Evolutionary conservation across 2,797 vertebrate species (phyloP), one percentile per base, ranked within the genome.

Genomic region (Pseudopleuronectes americanus): DNA sequence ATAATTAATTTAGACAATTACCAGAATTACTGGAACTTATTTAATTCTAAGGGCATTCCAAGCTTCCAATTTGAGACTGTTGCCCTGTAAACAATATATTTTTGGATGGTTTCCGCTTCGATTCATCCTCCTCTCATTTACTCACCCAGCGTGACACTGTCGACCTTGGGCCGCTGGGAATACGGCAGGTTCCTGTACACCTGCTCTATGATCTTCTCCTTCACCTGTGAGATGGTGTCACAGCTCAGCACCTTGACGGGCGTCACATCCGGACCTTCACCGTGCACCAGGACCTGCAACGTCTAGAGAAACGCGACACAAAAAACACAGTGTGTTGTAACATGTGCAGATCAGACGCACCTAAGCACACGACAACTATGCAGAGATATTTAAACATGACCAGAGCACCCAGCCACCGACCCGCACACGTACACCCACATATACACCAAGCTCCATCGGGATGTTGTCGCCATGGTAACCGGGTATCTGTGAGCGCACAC

Each of bases 181-280:
- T 97, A 97, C 0, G 98, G 96, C 84, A 96, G 91, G 41, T 96
- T 97, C 85, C 95, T 94, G 86, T 97, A 98, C 77, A 98, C 98
- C 92, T 98, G 97, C 88, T 99, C 98, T 2, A 99, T 96, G 81
- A 99, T 96, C 93, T 99, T 99, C 84, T 99, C 98, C 85, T 99
- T 99, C 80, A 99, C 97, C 92, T 99, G 98, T 9, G 97, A 96
- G 92, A 99, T 95, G 73, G 97, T 99, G 92, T 99, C 98, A 67
- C 98, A 99, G 94, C 95, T 98, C 84, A 99, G 91, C 83, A 98
- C 98, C 91, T 99, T 99, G 71, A 99, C 98, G 0, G 95, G 96
- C 17, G 95, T 90, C 66, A 97, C 93, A 5, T 99, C 98, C 0
- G 89, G 89, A 10, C 96, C 97, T 87, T 99, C 97, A 1, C 97